Percentiles rank a stretch among this genome's conserved stretches.
Conservation (phyloP, 1,140 invertebrate species). For the Reticulitermes speratus region DNA sequence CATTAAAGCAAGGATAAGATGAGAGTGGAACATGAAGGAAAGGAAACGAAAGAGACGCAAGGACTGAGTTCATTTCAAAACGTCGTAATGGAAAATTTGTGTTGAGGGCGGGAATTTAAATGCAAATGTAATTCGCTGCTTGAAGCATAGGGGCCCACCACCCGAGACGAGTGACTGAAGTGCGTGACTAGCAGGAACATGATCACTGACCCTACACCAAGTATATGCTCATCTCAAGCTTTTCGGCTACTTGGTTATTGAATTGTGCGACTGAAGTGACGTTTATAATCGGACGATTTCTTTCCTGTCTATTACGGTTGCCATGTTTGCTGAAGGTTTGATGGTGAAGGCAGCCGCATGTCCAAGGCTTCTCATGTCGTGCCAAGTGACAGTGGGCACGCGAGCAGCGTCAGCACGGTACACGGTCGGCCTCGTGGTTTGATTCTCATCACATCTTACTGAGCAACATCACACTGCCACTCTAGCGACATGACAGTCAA, state of each 20-base stretch:
- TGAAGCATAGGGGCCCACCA: background rate
- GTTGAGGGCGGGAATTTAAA: background rate
- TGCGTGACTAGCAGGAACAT: background rate
- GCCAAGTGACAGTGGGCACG: background rate
- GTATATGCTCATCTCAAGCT: background rate
- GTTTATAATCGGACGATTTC: too few species aligned
- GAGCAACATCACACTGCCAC: too few species aligned
- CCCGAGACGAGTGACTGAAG: background rate
- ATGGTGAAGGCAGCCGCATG: too few species aligned
- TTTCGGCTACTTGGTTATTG: too few species aligned
- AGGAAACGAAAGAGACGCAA: background rate
- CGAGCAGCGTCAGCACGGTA: background rate
- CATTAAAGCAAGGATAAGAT: background rate
- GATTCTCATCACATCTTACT: too few species aligned
- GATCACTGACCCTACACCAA: background rate
- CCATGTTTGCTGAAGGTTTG: too few species aligned
- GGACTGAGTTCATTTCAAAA: background rate
- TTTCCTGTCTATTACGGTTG: too few species aligned
- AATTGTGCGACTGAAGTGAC: too few species aligned
- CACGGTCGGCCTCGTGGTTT: too few species aligned
- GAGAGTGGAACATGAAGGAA: background rate
- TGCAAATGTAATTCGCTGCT: constrained; percentile 11
- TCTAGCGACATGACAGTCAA: too few species aligned
- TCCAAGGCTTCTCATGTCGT: background rate
- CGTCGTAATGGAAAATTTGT: background rate